These are phyloP conservation scores for Strix aluco DNA, from an alignment of 2,113 vertebrate species.

Conservation along the genomic window DNA sequence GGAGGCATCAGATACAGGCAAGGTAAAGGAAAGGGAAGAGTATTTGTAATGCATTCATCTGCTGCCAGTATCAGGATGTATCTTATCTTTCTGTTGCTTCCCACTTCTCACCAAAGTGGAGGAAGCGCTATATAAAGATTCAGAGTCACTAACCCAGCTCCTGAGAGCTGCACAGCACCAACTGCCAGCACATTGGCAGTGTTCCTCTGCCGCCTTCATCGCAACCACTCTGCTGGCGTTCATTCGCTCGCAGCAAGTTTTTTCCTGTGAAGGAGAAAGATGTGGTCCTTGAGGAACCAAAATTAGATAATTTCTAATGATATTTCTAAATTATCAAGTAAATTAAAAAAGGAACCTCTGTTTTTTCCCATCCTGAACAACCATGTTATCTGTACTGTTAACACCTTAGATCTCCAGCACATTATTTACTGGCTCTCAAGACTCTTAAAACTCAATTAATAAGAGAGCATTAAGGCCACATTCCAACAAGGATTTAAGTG, in stretches of 20 bases:
- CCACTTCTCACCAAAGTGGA: not conserved
- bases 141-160: not conserved
- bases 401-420: not conserved
- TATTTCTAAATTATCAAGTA: not conserved
- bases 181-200: not conserved
- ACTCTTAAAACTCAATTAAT: not conserved
- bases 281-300: not conserved
- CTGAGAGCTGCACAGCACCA: not conserved
- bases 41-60: not conserved
- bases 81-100: not conserved
- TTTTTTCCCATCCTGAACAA: not conserved
- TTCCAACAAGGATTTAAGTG: not conserved
- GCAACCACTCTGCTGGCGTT: fast-evolving
- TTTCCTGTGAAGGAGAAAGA: not conserved
- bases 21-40: not conserved
- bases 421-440: not conserved
- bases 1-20: not conserved
- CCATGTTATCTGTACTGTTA: not conserved
- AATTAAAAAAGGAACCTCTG: not conserved
- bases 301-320: not conserved
- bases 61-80: not conserved
- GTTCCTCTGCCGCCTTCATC: not conserved
- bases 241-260: not conserved
- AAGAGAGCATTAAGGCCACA: not conserved
- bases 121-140: constrained; percentile 12